These are phyloP conservation scores for Tetrapedia diversipes DNA, from an alignment of 2,888 invertebrate species.

Conservation along the genomic window DNA sequence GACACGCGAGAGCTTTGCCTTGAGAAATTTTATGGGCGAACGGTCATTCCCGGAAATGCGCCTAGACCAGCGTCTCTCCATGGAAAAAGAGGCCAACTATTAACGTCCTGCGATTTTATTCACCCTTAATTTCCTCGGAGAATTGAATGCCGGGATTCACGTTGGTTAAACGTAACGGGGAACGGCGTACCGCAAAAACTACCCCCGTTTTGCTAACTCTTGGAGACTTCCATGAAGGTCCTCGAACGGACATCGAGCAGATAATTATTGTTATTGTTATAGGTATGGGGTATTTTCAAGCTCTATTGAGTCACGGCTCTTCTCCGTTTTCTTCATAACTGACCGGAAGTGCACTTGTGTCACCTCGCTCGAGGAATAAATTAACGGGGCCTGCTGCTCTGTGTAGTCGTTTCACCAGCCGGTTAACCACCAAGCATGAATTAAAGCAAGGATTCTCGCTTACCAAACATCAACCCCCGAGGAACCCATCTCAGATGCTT, in stretches of 20 bases:
- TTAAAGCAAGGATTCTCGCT: slow-evolving; percentile 32
- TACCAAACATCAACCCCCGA: slow-evolving; percentile 29
- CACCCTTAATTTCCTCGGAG: slow-evolving; percentile 45
- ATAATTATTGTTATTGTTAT: no score
- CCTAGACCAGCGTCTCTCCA: neutral
- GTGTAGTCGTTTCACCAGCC: slow-evolving; percentile 45
- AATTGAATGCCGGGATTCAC: slow-evolving; percentile 44
- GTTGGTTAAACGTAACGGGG: slow-evolving; percentile 7
- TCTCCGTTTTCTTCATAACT: neutral
- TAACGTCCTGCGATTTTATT: slow-evolving; percentile 50
- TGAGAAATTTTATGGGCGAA: slow-evolving; percentile 34
- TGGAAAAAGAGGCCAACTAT: slow-evolving; percentile 26
- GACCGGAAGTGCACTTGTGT: neutral
- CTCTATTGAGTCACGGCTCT: neutral
- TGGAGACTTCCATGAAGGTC: no score
- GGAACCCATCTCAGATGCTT: slow-evolving; percentile 31
- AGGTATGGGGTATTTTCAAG: no score
- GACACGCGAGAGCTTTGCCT: slow-evolving; percentile 8
- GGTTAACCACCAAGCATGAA: slow-evolving; percentile 45
- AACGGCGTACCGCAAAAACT: neutral
- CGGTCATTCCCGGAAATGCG: slow-evolving; percentile 39
- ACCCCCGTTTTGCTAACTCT: no score
- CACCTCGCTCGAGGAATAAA: slow-evolving; percentile 30
- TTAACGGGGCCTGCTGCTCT: slow-evolving; percentile 19
- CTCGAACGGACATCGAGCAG: no score